A percentile compares a stretch with the other conserved stretches of the same genome.
Conservation (phyloP, 2,797 vertebrate species). For the Stomatorhinus walkeri region DNA sequence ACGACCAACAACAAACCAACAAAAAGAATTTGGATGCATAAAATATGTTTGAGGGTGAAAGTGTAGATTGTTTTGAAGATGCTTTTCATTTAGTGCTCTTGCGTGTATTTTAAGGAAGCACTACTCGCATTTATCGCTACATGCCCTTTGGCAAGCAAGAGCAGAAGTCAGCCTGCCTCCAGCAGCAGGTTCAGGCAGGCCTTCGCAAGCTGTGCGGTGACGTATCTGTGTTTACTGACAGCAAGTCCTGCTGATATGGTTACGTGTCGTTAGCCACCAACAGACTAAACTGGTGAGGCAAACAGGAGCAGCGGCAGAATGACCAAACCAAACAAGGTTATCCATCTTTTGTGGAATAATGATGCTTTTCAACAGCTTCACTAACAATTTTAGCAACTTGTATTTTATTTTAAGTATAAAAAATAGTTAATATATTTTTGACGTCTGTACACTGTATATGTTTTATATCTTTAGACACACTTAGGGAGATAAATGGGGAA, state of each 20-base stretch:
- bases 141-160: neutral
- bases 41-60: neutral
- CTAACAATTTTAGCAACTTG: neutral
- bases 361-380: neutral
- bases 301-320: neutral
- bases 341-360: neutral
- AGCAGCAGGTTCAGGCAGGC: neutral
- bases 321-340: neutral
- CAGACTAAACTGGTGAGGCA: neutral
- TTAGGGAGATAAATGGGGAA: neutral
- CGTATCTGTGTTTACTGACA: neutral
- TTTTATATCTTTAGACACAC: neutral
- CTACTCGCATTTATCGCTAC: neutral
- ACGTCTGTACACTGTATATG: neutral
- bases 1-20: neutral
- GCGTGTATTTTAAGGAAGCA: neutral
- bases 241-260: neutral
- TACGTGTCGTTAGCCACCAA: neutral
- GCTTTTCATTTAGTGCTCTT: neutral
- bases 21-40: neutral
- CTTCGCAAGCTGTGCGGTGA: neutral
- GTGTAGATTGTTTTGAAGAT: neutral
- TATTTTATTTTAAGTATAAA: neutral
- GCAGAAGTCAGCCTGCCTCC: neutral
- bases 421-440: neutral